Evolutionary conservation across 2,888 invertebrate genomes (phyloP).

Genomic region (Leptinotarsa peninsularis): DNA sequence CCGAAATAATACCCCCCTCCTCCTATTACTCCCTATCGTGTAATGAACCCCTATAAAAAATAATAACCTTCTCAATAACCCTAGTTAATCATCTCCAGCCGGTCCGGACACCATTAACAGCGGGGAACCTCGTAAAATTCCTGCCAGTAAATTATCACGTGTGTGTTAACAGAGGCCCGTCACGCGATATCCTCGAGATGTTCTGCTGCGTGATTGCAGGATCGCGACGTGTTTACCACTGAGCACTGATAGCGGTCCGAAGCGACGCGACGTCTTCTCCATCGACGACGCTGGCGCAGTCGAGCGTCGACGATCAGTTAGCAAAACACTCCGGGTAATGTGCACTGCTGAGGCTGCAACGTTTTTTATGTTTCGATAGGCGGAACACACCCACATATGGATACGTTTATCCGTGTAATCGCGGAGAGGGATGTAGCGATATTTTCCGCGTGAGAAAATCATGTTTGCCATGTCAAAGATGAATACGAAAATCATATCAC

Average conservation of each 20-base stretch:
- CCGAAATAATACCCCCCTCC: background rate
- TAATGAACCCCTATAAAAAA: background rate
- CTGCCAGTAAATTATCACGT: constrained; percentile 42
- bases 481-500: no score
- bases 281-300: constrained; percentile 29
- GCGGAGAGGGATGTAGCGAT: background rate
- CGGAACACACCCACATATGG: constrained; percentile 20
- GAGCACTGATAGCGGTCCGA: constrained; percentile 25
- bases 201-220: constrained; percentile 11
- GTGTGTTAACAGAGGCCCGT: constrained; percentile 33
- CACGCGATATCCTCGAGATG: constrained; percentile 26
- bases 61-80: constrained; percentile 5
- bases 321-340: constrained; percentile 21
- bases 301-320: constrained; percentile 23
- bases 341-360: constrained; percentile 27
- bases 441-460: no score
- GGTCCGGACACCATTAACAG: background rate
- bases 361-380: constrained; percentile 10
- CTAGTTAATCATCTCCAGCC: constrained; percentile 15
- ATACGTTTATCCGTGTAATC: background rate
- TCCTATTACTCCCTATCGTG: background rate
- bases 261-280: constrained; percentile 18
- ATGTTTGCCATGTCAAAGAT: no score
- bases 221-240: constrained; percentile 28
- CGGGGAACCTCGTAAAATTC: constrained; percentile 13